These are phyloP conservation scores for Erynnis tages DNA, from an alignment of 2,888 invertebrate species.

Conservation along the genomic window DNA sequence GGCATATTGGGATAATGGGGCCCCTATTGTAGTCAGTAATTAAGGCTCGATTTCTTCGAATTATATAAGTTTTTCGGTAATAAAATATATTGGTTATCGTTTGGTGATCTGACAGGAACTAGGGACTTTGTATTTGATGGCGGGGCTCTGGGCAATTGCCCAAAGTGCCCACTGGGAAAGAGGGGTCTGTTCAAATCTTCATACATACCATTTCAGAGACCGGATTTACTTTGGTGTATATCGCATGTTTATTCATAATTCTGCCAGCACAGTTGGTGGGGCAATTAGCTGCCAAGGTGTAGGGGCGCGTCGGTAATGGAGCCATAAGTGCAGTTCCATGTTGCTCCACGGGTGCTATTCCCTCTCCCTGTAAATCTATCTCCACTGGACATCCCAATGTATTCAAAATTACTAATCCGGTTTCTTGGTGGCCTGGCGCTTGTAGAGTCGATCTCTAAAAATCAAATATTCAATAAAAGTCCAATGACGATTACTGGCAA, in stretches of 20 bases:
- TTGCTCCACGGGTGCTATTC: conserved; percentile 54
- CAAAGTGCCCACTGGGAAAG: too few species aligned
- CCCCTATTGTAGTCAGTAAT: too few species aligned
- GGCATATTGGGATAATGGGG: too few species aligned
- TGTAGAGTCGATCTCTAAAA: conserved; percentile 67
- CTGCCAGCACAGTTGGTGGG: conserved; percentile 59
- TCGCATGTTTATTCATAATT: conserved; percentile 48
- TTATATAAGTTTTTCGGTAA: too few species aligned
- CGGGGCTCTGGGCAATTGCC: too few species aligned
- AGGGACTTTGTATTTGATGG: too few species aligned
- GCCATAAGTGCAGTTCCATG: conserved; percentile 65
- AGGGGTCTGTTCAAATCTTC: not conserved
- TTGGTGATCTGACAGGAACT: too few species aligned
- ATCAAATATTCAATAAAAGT: too few species aligned
- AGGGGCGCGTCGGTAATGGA: conserved; percentile 52
- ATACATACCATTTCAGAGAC: conserved; percentile 55
- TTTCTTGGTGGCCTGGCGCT: conserved; percentile 59
- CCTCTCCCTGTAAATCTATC: conserved; percentile 53
- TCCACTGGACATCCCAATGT: conserved; percentile 82
- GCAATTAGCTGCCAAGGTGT: conserved; percentile 47
- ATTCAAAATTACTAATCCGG: conserved; percentile 84
- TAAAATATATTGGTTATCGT: too few species aligned
- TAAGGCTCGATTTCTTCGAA: too few species aligned
- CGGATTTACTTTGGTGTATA: conserved; percentile 50
- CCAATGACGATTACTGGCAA: too few species aligned